A percentile compares a stretch with the other conserved stretches of the same genome.
These are phyloP conservation scores for Zoanthus gigantus DNA, from an alignment of 92 coral and sea anemone species.

Conservation along the genomic window DNA sequence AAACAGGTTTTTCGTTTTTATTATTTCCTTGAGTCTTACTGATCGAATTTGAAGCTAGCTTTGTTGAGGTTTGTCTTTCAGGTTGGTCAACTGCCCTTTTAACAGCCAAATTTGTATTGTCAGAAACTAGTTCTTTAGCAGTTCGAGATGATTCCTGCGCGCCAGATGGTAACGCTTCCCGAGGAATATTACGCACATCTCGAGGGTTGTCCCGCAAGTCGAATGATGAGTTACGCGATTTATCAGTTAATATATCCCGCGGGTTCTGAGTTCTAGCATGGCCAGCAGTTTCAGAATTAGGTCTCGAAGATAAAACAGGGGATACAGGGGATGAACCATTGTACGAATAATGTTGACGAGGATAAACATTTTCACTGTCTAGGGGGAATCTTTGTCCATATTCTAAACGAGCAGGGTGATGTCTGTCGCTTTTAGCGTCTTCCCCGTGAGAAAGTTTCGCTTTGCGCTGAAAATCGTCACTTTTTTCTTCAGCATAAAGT, in stretches of 20 bases:
- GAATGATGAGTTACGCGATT: background rate
- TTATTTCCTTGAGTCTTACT: conserved; percentile 25
- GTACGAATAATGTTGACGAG: conserved; percentile 16
- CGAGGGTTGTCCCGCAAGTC: conserved; percentile 17
- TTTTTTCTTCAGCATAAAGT: conserved; percentile 13
- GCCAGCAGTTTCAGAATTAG: background rate
- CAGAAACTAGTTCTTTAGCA: conserved; percentile 12
- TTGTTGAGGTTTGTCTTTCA: background rate
- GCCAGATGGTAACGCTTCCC: background rate
- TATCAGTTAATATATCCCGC: conserved; percentile 7
- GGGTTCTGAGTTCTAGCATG: conserved; percentile 10
- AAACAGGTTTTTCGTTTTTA: conserved; percentile 81
- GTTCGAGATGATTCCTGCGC: conserved; percentile 17
- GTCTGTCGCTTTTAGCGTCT: conserved; percentile 19
- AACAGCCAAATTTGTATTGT: conserved; percentile 23
- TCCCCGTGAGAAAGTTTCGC: conserved; percentile 21
- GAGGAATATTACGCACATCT: conserved; percentile 17
- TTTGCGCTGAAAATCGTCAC: conserved; percentile 40
- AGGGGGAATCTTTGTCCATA: conserved; percentile 26
- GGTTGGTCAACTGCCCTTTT: conserved; percentile 15
- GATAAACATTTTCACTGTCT: conserved; percentile 9
- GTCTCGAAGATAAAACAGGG: background rate
- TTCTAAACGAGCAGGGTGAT: background rate
- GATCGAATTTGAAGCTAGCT: background rate
- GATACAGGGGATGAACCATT: conserved; percentile 12